phyloP scores from a whole-genome alignment of 2,888 invertebrate species.

The Pegoplata infirma region DNA sequence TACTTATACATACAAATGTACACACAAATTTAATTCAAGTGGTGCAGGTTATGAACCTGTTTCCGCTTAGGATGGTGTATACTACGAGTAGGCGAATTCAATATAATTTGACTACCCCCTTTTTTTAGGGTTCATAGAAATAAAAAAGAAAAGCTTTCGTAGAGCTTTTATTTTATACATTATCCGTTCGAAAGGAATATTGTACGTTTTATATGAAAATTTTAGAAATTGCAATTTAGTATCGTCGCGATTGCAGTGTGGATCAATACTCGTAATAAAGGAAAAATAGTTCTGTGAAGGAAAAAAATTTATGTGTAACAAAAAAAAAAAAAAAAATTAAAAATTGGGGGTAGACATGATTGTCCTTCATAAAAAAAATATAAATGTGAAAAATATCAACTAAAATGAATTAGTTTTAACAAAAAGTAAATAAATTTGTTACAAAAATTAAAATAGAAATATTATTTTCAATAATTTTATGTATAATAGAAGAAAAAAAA shows the following conservation, averaged over 20 bases:
- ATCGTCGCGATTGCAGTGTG: conserved; percentile 78
- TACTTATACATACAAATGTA: conserved; percentile 29
- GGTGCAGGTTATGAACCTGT: conserved; percentile 75
- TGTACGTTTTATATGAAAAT: conserved; percentile 44
- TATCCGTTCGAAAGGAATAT: conserved; percentile 73
- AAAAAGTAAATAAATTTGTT: too few species aligned
- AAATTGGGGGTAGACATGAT: conserved; percentile 40
- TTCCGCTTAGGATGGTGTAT: conserved; percentile 58
- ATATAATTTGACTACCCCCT: conserved; percentile 39
- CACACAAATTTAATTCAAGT: conserved; percentile 66
- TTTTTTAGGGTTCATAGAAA: conserved; percentile 14
- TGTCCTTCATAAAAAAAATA: conserved; percentile 59
- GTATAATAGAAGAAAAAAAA: conserved; percentile 20
- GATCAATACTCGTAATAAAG: conserved; percentile 70
- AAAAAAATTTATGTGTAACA: conserved; percentile 40
- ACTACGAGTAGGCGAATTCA: conserved; percentile 61
- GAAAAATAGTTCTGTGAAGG: conserved; percentile 44
- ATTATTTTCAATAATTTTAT: background rate
- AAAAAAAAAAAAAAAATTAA: conserved; percentile 20
- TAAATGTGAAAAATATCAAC: background rate
- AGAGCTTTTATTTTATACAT: conserved; percentile 67
- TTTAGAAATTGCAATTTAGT: conserved; percentile 76
- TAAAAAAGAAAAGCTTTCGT: conserved; percentile 48
- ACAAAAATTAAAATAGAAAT: background rate
- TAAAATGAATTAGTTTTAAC: too few species aligned